Conservation (phyloP, 2,888 invertebrate species). For the Limenitis camilla region DNA sequence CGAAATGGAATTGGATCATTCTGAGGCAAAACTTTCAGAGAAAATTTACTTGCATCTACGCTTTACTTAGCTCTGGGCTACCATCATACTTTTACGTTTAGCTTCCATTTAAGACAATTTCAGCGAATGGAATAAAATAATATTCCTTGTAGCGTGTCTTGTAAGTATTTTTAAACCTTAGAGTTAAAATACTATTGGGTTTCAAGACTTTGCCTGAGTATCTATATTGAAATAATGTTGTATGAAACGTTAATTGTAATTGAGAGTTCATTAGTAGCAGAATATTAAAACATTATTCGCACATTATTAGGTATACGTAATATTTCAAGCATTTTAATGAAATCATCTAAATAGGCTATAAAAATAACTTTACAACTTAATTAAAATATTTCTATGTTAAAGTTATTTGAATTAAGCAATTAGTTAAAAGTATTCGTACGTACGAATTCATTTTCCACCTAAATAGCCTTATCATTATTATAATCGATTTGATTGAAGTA, state of each 20-base stretch:
- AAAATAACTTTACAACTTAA: not conserved
- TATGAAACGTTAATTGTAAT: too few relatives aligned
- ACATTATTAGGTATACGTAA: constrained; percentile 6
- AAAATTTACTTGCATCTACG: constrained; percentile 61
- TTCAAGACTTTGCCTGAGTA: too few relatives aligned
- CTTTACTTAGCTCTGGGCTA: constrained; percentile 63
- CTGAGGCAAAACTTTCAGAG: constrained; percentile 67
- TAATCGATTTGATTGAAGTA: constrained; percentile 21
- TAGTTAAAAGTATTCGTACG: constrained; percentile 1
- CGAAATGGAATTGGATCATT: constrained; percentile 75
- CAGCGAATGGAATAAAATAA: constrained; percentile 46
- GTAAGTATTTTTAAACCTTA: constrained; percentile 32
- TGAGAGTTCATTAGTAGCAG: not conserved
- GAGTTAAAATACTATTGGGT: constrained; percentile 25
- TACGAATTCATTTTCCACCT: constrained; percentile 4
- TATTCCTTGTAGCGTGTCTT: constrained; percentile 39
- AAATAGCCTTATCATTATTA: constrained; percentile 1
- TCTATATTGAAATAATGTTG: too few relatives aligned
- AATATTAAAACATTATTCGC: constrained; percentile 20
- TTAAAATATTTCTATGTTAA: not conserved
- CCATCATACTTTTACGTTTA: constrained; percentile 68
- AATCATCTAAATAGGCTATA: not conserved
- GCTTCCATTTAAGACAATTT: constrained; percentile 61
- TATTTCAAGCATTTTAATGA: not conserved
- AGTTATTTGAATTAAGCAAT: constrained; percentile 2